A percentile compares a stretch with the other conserved stretches of the same genome.
Evolutionary conservation across 2,888 invertebrate genomes (phyloP).

Genomic region (Dicyrtoma fusca): DNA sequence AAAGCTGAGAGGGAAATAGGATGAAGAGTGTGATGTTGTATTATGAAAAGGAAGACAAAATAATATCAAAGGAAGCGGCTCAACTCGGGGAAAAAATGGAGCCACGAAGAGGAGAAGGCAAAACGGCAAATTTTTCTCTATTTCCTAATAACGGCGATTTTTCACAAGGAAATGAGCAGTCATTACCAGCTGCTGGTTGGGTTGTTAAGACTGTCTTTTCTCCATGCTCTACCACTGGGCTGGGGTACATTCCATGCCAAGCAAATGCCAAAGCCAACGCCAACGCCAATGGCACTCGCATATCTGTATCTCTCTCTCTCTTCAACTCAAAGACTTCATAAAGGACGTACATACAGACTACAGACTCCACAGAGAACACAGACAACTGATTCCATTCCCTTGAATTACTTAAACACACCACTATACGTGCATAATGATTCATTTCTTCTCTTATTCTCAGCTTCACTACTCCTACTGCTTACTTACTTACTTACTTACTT

Average conservation of each 20-base stretch:
- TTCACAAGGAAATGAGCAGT: conserved; percentile 49
- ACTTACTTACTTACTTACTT: conserved; percentile 18
- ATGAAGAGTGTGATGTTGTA: conserved; percentile 32
- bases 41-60: conserved; percentile 39
- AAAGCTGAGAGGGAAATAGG: conserved; percentile 21
- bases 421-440: too few species aligned
- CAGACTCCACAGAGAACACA: conserved; percentile 5
- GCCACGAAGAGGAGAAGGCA: conserved; percentile 34
- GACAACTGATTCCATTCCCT: neutral
- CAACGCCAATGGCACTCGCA: too few species aligned
- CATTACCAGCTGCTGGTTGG: conserved; percentile 45
- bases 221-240: neutral
- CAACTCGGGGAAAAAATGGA: conserved; percentile 33
- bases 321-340: too few species aligned
- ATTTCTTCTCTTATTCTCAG: conserved; percentile 21
- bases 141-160: conserved; percentile 48
- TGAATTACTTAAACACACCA: too few species aligned
- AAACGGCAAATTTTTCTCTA: conserved; percentile 45
- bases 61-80: conserved; percentile 36
- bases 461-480: too few species aligned
- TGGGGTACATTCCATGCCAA: neutral
- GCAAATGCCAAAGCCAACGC: too few species aligned
- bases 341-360: too few species aligned
- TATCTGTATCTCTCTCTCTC: too few species aligned
- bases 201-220: conserved; percentile 31